phyloP scores from a whole-genome alignment of 2,113 vertebrate genomes.

The Paramormyrops kingsleyae region DNA sequence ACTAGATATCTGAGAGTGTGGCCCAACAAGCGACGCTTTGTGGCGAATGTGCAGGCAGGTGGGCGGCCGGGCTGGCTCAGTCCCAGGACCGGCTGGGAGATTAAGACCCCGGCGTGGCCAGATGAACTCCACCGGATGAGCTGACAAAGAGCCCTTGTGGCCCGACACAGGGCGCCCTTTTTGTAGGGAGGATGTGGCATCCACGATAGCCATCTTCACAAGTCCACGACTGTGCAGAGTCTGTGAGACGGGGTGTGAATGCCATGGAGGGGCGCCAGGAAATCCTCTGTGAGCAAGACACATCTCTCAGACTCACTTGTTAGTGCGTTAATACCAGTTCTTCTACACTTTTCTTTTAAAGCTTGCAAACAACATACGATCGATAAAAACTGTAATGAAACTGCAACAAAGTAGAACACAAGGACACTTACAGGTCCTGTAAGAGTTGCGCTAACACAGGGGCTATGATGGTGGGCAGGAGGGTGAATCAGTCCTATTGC shows the following conservation, averaged over 20 bases:
- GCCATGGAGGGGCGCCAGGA: neutral
- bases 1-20: neutral
- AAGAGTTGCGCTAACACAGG: neutral
- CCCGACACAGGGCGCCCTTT: neutral
- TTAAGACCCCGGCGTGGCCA: neutral
- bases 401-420: neutral
- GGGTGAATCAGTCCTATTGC: neutral
- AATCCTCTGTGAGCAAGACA: neutral
- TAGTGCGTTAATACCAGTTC: neutral
- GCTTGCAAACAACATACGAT: neutral
- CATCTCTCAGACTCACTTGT: neutral
- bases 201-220: neutral
- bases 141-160: neutral
- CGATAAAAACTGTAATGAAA: neutral
- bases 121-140: neutral
- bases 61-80: neutral
- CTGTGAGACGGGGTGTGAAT: neutral
- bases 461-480: neutral
- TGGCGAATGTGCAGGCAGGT: neutral
- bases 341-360: neutral
- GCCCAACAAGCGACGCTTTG: neutral
- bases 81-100: constrained; percentile 7
- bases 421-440: neutral
- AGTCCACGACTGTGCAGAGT: neutral
- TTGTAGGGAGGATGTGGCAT: neutral